Conservation (phyloP, 2,888 invertebrate species). For the Elegia similella region DNA sequence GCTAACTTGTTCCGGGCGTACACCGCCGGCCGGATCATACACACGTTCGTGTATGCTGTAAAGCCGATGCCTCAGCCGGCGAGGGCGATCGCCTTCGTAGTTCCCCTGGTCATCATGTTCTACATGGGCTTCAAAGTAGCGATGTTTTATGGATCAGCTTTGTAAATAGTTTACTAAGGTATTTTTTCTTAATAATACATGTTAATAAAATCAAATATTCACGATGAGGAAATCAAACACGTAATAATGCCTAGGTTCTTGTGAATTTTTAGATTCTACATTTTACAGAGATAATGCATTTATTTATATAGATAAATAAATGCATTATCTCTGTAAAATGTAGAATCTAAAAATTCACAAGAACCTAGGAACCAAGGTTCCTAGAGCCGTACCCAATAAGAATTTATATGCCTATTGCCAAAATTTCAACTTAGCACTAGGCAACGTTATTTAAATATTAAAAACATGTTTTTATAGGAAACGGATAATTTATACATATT, state of each 20-base stretch:
- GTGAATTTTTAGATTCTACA: too few relatives aligned
- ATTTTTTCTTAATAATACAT: neutral
- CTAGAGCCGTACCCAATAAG: too few relatives aligned
- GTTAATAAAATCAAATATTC: neutral
- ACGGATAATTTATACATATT: too few relatives aligned
- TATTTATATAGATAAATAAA: too few relatives aligned
- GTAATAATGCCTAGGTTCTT: neutral
- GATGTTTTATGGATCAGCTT: conserved; percentile 24
- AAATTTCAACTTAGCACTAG: too few relatives aligned
- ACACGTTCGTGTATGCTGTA: conserved; percentile 84
- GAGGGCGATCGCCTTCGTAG: conserved; percentile 47
- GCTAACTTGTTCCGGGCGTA: conserved; percentile 62
- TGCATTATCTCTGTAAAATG: too few relatives aligned
- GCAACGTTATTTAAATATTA: too few relatives aligned
- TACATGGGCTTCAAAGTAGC: conserved; percentile 45
- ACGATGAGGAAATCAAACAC: neutral
- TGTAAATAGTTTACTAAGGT: conserved; percentile 11
- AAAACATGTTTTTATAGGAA: too few relatives aligned
- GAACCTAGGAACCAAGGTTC: too few relatives aligned
- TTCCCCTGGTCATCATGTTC: conserved; percentile 34
- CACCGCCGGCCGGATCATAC: conserved; percentile 77
- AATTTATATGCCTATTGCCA: too few relatives aligned
- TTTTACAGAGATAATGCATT: too few relatives aligned
- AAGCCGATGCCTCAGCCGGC: conserved; percentile 82
- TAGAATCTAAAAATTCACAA: too few relatives aligned